These are phyloP conservation scores for Psettodes erumei DNA, from an alignment of 2,113 vertebrate genomes.

Conservation along the genomic window DNA sequence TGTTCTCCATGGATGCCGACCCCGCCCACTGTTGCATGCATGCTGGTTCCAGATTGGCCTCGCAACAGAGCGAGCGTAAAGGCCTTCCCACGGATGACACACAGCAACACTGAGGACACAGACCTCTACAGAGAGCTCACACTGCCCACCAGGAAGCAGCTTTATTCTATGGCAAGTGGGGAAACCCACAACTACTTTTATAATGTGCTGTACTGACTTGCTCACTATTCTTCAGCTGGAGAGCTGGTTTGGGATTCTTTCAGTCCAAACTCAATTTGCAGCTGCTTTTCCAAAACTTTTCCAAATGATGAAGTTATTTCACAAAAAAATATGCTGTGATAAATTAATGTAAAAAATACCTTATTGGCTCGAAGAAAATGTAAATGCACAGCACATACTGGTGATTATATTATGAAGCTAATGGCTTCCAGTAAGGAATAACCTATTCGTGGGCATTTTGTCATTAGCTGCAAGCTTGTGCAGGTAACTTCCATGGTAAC, in stretches of 20 bases:
- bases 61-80: slow-evolving; percentile 57
- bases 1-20: slow-evolving; percentile 76
- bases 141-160: slow-evolving; percentile 58
- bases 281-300: neutral
- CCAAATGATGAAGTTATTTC: neutral
- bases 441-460: neutral
- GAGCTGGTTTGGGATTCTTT: neutral
- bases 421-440: neutral
- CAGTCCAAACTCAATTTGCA: neutral
- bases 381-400: no score
- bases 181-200: slow-evolving; percentile 12
- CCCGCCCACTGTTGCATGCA: slow-evolving; percentile 71
- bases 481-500: neutral
- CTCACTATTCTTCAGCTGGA: neutral
- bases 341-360: no score
- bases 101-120: slow-evolving; percentile 52
- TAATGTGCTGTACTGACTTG: slow-evolving; percentile 1
- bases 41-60: slow-evolving; percentile 56
- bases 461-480: neutral
- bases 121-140: slow-evolving; percentile 54
- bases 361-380: no score
- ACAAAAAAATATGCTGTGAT: no score
- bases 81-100: slow-evolving; percentile 71
- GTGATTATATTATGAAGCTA: neutral
- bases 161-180: slow-evolving; percentile 21